phyloP scores from a whole-genome alignment of 2,113 vertebrate species.

The Corynorhinus townsendii region DNA sequence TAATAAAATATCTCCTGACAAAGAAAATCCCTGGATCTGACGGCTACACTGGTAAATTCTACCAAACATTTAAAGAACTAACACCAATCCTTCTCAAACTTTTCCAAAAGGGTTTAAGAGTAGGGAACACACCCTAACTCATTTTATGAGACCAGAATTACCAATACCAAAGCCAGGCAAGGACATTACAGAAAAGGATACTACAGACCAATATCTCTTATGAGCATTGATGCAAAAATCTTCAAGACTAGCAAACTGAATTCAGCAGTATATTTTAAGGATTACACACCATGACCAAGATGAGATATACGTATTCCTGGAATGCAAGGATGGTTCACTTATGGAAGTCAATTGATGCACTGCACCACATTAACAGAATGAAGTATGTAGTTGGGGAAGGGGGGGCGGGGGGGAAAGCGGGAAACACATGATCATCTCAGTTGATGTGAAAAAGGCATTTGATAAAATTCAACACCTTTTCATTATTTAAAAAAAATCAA shows the following conservation, averaged over 20 bases:
- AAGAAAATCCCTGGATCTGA: neutral
- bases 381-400: neutral
- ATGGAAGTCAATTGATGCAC: neutral
- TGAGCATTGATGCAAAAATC: neutral
- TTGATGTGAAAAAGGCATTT: neutral
- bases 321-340: neutral
- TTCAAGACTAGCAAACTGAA: neutral
- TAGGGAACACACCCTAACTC: neutral
- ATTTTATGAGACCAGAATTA: neutral
- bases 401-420: accelerated
- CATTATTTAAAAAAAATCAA: neutral
- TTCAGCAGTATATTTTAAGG: neutral
- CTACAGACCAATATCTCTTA: neutral
- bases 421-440: neutral
- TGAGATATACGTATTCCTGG: neutral
- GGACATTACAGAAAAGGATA: neutral
- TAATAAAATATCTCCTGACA: neutral
- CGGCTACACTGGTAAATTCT: neutral
- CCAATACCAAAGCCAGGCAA: neutral
- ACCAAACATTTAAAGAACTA: neutral
- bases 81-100: neutral
- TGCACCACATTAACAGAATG: neutral
- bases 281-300: neutral
- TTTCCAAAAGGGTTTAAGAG: neutral
- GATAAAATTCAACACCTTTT: neutral